Evolutionary conservation across 1,140 invertebrate species (phyloP).

Genomic region (Cherax quadricarinatus): DNA sequence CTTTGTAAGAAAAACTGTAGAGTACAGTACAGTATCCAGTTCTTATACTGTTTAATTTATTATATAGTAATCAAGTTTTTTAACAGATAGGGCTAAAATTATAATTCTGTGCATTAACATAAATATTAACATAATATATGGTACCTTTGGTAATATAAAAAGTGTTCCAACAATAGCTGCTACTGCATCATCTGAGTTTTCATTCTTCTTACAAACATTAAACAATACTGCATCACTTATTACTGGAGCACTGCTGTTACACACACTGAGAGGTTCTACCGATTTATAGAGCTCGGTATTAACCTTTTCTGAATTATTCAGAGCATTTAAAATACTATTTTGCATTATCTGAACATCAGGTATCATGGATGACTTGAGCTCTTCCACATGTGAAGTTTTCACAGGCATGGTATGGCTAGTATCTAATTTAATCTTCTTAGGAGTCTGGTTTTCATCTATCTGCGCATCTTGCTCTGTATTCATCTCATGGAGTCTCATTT

Average conservation of each 20-base stretch:
- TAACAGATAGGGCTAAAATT: no score
- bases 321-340: slow-evolving; percentile 6
- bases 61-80: no score
- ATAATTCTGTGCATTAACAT: no score
- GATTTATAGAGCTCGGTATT: background rate
- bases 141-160: slow-evolving; percentile 26
- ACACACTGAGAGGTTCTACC: background rate
- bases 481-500: background rate
- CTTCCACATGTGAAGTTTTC: background rate
- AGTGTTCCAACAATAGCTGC: slow-evolving; percentile 3
- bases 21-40: no score
- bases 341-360: slow-evolving; percentile 5
- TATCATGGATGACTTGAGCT: background rate
- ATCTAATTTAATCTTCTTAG: background rate
- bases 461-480: background rate
- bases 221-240: slow-evolving; percentile 10
- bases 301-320: background rate
- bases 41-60: no score
- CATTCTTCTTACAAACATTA: slow-evolving; percentile 17
- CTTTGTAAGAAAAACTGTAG: no score
- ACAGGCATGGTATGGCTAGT: background rate
- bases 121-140: background rate
- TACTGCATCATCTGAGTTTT: slow-evolving; percentile 9
- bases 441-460: background rate
- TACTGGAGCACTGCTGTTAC: background rate